Evolutionary conservation across 2,888 invertebrate species (phyloP).

Genomic region (Nemoura dubitans): DNA sequence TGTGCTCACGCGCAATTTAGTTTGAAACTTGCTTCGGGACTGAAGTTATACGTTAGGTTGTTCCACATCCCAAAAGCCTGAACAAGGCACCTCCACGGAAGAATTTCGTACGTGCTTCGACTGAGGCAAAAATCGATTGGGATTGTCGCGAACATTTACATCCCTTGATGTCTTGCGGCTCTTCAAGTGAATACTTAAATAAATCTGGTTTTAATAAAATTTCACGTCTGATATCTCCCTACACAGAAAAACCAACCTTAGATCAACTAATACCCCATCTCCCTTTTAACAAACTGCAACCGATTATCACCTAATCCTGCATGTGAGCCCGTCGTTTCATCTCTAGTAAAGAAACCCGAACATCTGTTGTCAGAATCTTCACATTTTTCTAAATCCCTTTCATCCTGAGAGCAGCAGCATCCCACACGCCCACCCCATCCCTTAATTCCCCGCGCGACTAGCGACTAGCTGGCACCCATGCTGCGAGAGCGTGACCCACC

Average conservation of each 20-base stretch:
- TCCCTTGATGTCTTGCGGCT: background rate
- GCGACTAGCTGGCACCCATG: background rate
- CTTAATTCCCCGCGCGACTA: background rate
- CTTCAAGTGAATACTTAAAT: background rate
- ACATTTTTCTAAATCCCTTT: constrained; percentile 41
- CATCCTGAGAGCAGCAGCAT: background rate
- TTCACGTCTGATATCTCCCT: background rate
- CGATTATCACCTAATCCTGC: constrained; percentile 7
- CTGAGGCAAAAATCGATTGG: background rate
- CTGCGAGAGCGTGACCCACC: constrained; percentile 8
- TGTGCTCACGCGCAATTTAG: background rate
- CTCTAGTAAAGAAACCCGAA: constrained; percentile 8
- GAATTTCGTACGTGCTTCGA: background rate
- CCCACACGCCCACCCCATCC: constrained; percentile 18
- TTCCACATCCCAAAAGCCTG: background rate
- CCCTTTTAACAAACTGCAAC: background rate
- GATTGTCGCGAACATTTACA: background rate
- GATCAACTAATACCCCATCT: background rate
- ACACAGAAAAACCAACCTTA: background rate
- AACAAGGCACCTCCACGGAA: background rate
- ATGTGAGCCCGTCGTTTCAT: constrained; percentile 7
- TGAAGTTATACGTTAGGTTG: background rate
- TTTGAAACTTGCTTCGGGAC: background rate
- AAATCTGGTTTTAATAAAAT: background rate
- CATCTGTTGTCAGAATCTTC: constrained; percentile 41